Evolutionary conservation across 53 echinoderm and acorn worm genomes (phyloP), one percentile per base, ranked within the genome.

Genomic region (Echinometra lucunter): DNA sequence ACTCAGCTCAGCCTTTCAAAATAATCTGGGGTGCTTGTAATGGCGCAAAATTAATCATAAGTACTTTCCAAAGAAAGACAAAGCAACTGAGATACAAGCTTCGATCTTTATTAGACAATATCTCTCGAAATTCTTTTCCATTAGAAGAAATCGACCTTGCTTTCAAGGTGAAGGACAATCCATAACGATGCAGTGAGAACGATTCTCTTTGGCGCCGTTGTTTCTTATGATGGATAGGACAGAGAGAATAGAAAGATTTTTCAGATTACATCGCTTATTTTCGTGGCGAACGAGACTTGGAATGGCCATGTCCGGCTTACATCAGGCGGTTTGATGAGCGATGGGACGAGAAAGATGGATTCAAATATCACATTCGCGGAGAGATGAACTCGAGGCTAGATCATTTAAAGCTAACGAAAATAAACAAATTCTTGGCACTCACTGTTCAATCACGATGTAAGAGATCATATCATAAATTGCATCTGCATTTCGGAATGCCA

Each of bases 371-470:
- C 42, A 40, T 78, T 6, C 19, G 42, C 38, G 42, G 42, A 78
- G 35, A 78, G 78, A 78, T 42, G 42, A 78, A 78, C 23, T 4
- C 42, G 18, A 69, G 34, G 69, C 34, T 32, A 78, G 78, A 78
- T 78, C 42, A 30, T 42, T 78, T 78, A 78, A 78, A 78, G n/a
- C 72, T 40, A 78, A 78, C 42, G 23, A 40, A n/a, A 72, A 78
- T 38, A 78, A 23, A 42, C 18, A 38, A 78, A 23, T 21, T 42
- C 21, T 35, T 78, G 21, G 42, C 42, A 78, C 42, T 42, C 35
- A 34, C 35, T 32, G 13, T 72, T 72, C n/a, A 13, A 72, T 35
- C 28, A 32, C 7, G 72, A 72, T 72, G 53, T 35, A 72, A 34
- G 28, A 72, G 72, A 34, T 72, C 72, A 72, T 63, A 25, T 25